phyloP scores from a whole-genome alignment of 1,140 invertebrate species.

The Ctenoplectra terminalis region DNA sequence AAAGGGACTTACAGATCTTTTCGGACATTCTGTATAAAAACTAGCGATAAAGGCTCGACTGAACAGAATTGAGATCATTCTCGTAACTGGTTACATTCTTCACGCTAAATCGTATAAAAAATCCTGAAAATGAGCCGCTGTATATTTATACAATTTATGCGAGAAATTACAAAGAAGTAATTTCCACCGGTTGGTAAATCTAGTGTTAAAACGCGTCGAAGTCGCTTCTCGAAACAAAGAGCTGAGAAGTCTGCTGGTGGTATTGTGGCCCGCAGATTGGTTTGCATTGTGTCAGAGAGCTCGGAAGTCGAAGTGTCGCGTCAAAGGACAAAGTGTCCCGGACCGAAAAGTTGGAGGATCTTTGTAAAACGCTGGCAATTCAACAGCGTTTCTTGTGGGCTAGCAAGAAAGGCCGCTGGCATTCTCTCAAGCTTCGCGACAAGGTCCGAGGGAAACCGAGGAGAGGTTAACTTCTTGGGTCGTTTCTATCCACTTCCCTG shows the following conservation, averaged over 20 bases:
- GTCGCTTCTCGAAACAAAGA: not conserved
- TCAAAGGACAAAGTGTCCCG: conserved; percentile 37
- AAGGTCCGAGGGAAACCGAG: not conserved
- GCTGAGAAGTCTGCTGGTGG: not conserved
- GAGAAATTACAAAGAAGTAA: too few relatives aligned
- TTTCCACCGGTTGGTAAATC: too few relatives aligned
- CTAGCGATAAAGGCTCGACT: too few relatives aligned
- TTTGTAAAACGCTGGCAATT: conserved; percentile 46
- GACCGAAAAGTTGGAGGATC: conserved; percentile 37
- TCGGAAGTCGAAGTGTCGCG: not conserved
- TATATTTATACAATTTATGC: too few relatives aligned
- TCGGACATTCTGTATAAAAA: too few relatives aligned
- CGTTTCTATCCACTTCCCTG: conserved; percentile 22
- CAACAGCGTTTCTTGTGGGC: conserved; percentile 23
- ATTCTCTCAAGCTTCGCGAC: conserved; percentile 24
- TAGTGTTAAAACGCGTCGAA: conserved; percentile 4
- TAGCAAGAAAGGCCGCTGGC: conserved; percentile 44
- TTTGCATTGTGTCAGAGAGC: conserved; percentile 31
- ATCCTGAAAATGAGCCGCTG: too few relatives aligned
- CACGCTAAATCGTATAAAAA: too few relatives aligned
- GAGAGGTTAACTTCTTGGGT: conserved; percentile 26
- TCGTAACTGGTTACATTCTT: too few relatives aligned
- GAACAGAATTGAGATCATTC: too few relatives aligned
- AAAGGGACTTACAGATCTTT: too few relatives aligned
- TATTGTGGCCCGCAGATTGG: conserved; percentile 35